A percentile compares a stretch with the other conserved stretches of the same genome.
phyloP scores from a whole-genome alignment of 2,113 vertebrate species.

The Atherinomorus stipes region DNA sequence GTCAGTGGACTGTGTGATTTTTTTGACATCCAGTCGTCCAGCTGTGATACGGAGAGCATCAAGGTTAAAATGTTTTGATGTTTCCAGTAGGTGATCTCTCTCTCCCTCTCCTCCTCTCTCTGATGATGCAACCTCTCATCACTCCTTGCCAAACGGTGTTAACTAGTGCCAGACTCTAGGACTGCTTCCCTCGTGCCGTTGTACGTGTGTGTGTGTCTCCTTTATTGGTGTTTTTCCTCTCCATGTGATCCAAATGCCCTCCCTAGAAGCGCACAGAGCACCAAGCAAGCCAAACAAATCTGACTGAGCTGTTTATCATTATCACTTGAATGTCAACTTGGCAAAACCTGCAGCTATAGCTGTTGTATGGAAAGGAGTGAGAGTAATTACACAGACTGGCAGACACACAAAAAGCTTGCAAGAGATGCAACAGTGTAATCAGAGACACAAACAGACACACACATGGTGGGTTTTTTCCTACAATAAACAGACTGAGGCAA shows the following conservation, averaged over 20 bases:
- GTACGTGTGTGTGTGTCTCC: background rate
- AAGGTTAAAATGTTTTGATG: constrained; percentile 75
- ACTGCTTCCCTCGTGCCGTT: constrained; percentile 17
- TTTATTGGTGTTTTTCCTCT: constrained; percentile 9
- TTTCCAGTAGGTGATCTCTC: constrained; percentile 65
- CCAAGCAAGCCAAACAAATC: constrained; percentile 60
- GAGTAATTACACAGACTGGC: constrained; percentile 73
- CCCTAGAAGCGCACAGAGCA: constrained; percentile 58
- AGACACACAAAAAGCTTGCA: constrained; percentile 53
- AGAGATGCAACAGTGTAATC: constrained; percentile 63
- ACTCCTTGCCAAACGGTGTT: constrained; percentile 68
- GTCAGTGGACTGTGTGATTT: constrained; percentile 43
- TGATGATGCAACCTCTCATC: constrained; percentile 74
- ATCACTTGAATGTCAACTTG: constrained; percentile 64
- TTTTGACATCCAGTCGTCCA: constrained; percentile 29
- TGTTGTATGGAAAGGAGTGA: constrained; percentile 64
- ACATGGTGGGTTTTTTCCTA: constrained; percentile 37
- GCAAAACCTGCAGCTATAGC: constrained; percentile 74
- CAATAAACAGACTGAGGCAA: constrained; percentile 75
- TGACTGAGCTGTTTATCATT: constrained; percentile 71
- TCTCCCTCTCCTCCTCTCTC: constrained; percentile 19
- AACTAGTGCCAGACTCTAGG: constrained; percentile 53
- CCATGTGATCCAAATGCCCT: constrained; percentile 52
- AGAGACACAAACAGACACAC: constrained; percentile 56
- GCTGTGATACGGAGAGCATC: constrained; percentile 54